Base-by-base conservation (phyloP, 2,113 vertebrate species). In the Lycaon pictus region DNA sequence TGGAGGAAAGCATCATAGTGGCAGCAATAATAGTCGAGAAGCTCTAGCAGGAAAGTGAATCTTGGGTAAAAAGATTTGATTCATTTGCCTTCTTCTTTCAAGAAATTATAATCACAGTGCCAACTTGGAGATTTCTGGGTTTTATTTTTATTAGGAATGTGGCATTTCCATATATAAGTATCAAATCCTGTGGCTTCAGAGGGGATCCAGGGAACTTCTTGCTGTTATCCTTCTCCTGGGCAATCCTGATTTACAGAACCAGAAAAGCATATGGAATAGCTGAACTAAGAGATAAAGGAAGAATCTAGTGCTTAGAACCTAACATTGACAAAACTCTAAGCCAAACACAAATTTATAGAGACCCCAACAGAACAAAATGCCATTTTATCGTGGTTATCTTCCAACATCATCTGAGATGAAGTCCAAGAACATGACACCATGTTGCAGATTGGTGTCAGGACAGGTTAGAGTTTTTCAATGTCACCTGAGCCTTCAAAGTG, bases 81-180 rank as follows among this genome's bases (percentile, higher is more conserved):
- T 63, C 29, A 6, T 62, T 84, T 88, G 7, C 20, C 55, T 8
- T 89, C 65, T 53, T n/a, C 23, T 85, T 77, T 69, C 71, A 89
- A 58, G 20, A n/a, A 95, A 81, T 92, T 96, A 58, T 85, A 63
- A 17, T 23, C 55, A 53, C 2, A 27, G 27, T 55, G 76, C 69
- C 90, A 91, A 92, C 55, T 37, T 48, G 32, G 65, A 93, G 32
- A 60, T 77, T 89, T 93, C 63, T 80, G n/a, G 22, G 19, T 72
- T 60, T 48, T 76, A 67, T 88, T 95, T 91, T 88, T 92, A 88
- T 95, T 85, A 56, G 77, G 27, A 96, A 76, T 85, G 51, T 65
- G 65, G 8, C 35, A 69, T 91, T 92, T 85, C 79, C 60, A 79
- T 74, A 85, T 56, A 11, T 71, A 74, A 92, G 53, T 71, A 86